phyloP scores from a whole-genome alignment of 2,797 vertebrate species.

The Pterois miles region DNA sequence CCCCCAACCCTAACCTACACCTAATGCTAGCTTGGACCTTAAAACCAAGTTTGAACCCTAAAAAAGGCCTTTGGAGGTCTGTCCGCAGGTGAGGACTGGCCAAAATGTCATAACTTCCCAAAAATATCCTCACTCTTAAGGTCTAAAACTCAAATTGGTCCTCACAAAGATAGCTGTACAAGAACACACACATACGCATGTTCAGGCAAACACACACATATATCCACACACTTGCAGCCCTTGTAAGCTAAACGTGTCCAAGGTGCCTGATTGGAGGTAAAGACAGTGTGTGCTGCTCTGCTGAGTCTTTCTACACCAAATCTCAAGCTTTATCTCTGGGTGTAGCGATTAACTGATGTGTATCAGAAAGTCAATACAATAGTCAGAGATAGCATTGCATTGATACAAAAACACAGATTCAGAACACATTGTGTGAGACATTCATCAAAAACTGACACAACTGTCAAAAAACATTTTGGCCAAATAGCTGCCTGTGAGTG shows the following conservation, averaged over 20 bases:
- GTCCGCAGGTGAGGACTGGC: no score
- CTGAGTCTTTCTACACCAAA: constrained; percentile 4
- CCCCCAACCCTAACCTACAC: no score
- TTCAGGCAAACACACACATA: constrained; percentile 5
- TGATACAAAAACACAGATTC: background rate
- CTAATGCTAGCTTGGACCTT: no score
- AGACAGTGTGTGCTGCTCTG: background rate
- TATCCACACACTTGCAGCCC: constrained; percentile 9
- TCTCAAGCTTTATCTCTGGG: constrained; percentile 1
- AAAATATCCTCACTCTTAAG: no score
- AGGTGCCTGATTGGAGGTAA: constrained; percentile 1
- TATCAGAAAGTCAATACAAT: constrained; percentile 21
- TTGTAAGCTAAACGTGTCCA: constrained; percentile 7
- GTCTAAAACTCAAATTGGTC: no score
- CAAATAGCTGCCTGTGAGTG: background rate
- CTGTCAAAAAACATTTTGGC: constrained; percentile 16
- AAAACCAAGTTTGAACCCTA: no score
- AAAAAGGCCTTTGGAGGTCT: no score
- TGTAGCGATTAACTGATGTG: constrained; percentile 24
- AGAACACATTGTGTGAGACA: background rate
- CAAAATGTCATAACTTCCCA: no score
- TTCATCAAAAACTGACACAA: constrained; percentile 22
- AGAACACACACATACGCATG: background rate
- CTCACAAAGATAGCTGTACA: no score
- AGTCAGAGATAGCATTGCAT: background rate